Percentiles rank a stretch among this genome's conserved stretches.
These are phyloP conservation scores for Lithophane leautieri DNA, from an alignment of 2,888 invertebrate species.

Conservation along the genomic window DNA sequence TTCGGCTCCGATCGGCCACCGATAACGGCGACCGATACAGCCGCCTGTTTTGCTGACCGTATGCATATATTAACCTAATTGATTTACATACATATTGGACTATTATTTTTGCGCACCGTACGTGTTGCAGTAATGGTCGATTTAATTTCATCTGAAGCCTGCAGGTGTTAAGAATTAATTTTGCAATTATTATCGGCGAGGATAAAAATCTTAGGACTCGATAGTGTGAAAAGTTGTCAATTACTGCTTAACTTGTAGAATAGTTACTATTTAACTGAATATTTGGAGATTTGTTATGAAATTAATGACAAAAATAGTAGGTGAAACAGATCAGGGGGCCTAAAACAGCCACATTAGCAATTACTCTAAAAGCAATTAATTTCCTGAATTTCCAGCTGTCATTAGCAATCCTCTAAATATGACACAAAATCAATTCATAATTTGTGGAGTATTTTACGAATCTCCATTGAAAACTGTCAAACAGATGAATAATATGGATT, in stretches of 20 bases:
- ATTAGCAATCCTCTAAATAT: too few relatives aligned
- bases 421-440: too few relatives aligned
- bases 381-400: too few relatives aligned
- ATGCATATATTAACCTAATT: slow-evolving; percentile 65
- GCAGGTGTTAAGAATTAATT: slow-evolving; percentile 30
- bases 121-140: slow-evolving; percentile 53
- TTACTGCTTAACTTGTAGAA: neutral
- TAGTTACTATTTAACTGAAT: neutral
- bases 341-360: too few relatives aligned
- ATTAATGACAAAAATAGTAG: neutral
- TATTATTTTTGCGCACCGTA: slow-evolving; percentile 60
- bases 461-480: too few relatives aligned
- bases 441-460: too few relatives aligned
- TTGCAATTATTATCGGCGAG: slow-evolving; percentile 4
- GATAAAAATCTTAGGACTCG: neutral
- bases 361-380: too few relatives aligned
- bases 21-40: slow-evolving; percentile 47
- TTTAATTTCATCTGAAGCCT: slow-evolving; percentile 37
- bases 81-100: slow-evolving; percentile 60
- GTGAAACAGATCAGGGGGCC: too few relatives aligned
- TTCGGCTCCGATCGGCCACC: slow-evolving; percentile 39
- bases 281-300: neutral
- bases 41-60: slow-evolving; percentile 53
- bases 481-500: too few relatives aligned
- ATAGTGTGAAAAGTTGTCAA: too few relatives aligned